Conservation (phyloP, 2,888 invertebrate genomes). For the Melinaea marsaeus region DNA sequence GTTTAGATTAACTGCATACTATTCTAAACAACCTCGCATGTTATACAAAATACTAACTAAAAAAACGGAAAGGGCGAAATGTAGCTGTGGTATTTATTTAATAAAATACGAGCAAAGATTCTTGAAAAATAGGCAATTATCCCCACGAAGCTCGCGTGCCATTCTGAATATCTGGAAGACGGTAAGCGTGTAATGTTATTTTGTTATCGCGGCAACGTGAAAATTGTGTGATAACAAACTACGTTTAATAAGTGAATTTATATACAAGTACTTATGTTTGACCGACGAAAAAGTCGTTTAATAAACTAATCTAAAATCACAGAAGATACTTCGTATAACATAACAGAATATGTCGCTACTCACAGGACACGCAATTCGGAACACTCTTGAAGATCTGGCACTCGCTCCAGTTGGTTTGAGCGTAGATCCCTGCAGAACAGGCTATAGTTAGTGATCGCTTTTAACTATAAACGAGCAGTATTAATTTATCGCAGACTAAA, state of each 20-base stretch:
- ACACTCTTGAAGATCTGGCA: conserved; percentile 89
- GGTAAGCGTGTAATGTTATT: conserved; percentile 9
- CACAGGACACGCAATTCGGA: conserved; percentile 90
- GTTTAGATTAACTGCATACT: neutral
- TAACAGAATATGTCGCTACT: conserved; percentile 62
- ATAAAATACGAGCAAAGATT: too few species aligned
- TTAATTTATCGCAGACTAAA: too few species aligned
- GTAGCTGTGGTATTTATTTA: too few species aligned
- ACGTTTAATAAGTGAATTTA: conserved; percentile 2
- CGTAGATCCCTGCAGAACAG: conserved; percentile 84
- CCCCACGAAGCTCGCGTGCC: conserved; percentile 13
- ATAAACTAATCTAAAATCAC: too few species aligned
- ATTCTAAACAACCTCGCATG: neutral
- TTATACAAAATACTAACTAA: neutral
- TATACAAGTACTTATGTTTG: neutral
- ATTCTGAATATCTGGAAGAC: conserved; percentile 6
- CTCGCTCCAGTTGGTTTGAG: conserved; percentile 85
- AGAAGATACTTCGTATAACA: too few species aligned
- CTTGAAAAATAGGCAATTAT: too few species aligned
- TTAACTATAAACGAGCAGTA: too few species aligned
- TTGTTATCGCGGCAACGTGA: conserved; percentile 11
- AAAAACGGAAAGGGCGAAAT: neutral
- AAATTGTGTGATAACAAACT: conserved; percentile 11
- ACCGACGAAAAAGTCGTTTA: too few species aligned
- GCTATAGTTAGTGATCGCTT: neutral